phyloP scores from a whole-genome alignment of 2,113 vertebrate species.

The Cynoglossus semilaevis region DNA sequence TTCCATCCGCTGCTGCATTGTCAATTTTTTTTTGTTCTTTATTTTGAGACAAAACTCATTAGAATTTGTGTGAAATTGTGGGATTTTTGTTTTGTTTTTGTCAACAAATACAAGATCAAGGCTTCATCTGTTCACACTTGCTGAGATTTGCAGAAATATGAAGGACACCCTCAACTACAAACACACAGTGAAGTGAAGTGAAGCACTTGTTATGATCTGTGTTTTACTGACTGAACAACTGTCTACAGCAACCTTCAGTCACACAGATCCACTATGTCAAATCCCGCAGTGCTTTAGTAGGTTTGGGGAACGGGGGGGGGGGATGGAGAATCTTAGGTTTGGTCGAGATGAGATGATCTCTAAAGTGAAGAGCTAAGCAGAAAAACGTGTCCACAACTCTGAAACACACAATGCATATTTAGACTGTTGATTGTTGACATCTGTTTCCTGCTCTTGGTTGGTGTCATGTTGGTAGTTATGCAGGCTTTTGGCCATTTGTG shows the following conservation, averaged over 20 bases:
- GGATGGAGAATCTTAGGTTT: not conserved
- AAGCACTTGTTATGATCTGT: not conserved
- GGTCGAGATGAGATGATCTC: constrained; percentile 1
- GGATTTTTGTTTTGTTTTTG: not conserved
- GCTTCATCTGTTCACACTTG: not conserved
- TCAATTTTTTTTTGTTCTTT: too few species aligned
- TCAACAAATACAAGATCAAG: not conserved
- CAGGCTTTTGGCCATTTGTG: not conserved
- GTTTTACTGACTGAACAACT: not conserved
- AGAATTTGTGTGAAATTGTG: not conserved
- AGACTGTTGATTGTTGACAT: constrained; percentile 7
- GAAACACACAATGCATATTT: constrained; percentile 1
- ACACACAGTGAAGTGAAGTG: not conserved
- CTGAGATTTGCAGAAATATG: not conserved
- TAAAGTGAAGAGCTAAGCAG: not conserved
- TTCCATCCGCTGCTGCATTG: too few species aligned
- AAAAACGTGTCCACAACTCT: constrained; percentile 14
- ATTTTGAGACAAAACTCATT: not conserved
- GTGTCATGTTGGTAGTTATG: not conserved
- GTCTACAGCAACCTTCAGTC: not conserved
- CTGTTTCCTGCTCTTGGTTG: constrained; percentile 2
- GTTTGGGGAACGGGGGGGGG: constrained; percentile 5
- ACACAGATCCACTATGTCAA: not conserved
- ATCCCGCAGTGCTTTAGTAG: not conserved
- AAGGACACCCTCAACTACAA: not conserved